phyloP scores from a whole-genome alignment of 2,113 vertebrate genomes.

The Neogobius melanostomus region DNA sequence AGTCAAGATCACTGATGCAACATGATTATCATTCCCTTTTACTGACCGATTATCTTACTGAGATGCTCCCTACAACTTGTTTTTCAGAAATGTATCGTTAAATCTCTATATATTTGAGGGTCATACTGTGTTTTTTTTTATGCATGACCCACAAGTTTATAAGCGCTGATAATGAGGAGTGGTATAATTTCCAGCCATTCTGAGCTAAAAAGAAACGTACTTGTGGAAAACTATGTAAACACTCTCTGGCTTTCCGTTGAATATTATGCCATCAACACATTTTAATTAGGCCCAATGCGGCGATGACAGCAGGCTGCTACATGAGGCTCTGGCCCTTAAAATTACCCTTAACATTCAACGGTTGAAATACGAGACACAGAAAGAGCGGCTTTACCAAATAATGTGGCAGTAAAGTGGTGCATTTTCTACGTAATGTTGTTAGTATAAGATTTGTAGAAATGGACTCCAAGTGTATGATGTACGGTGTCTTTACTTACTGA shows the following conservation, averaged over 20 bases:
- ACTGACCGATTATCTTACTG: too few species aligned
- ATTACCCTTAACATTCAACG: constrained; percentile 16
- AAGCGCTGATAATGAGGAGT: not conserved
- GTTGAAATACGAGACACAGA: constrained; percentile 4
- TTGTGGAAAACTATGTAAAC: constrained; percentile 10
- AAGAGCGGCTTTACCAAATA: not conserved
- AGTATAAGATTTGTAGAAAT: not conserved
- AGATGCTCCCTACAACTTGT: too few species aligned
- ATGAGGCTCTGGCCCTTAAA: constrained; percentile 10
- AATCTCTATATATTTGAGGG: too few species aligned
- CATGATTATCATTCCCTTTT: not conserved
- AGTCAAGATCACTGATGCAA: not conserved
- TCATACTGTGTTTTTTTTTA: not conserved
- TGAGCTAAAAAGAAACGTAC: not conserved
- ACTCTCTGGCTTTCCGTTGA: constrained; percentile 47
- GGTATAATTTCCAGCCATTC: not conserved
- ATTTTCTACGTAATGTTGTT: not conserved
- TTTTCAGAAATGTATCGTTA: too few species aligned
- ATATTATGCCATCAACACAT: constrained; percentile 66
- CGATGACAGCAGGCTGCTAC: constrained; percentile 34
- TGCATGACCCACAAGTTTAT: too few species aligned
- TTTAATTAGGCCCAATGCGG: constrained; percentile 62
- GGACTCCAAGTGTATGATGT: not conserved
- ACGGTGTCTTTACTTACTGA: not conserved
- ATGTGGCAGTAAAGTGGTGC: not conserved